phyloP scores from a whole-genome alignment of 30 jellyfish, hydroid and myxozoan genomes.

The Hydractinia echinata region DNA sequence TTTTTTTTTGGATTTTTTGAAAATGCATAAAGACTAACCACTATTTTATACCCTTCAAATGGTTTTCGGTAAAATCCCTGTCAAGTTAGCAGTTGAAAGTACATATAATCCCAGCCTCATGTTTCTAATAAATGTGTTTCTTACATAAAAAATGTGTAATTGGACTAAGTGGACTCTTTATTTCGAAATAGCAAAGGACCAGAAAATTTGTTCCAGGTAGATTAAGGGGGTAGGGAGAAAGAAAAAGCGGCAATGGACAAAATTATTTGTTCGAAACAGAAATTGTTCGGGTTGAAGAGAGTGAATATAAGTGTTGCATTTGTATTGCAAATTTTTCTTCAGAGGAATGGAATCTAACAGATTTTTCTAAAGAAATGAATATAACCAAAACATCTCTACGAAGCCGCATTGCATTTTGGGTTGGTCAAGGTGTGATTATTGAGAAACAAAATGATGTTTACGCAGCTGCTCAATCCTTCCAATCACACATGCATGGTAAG shows the following conservation, averaged over 20 bases:
- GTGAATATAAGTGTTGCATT: neutral
- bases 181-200: too few relatives aligned
- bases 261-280: neutral
- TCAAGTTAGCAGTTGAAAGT: too few relatives aligned
- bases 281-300: neutral
- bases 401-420: constrained; percentile 74
- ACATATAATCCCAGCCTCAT: too few relatives aligned
- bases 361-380: constrained; percentile 51
- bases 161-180: too few relatives aligned
- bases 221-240: too few relatives aligned
- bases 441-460: constrained; percentile 63
- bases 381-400: constrained; percentile 45
- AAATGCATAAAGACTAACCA: too few relatives aligned
- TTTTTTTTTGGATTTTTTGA: too few relatives aligned
- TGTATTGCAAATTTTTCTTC: neutral
- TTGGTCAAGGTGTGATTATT: constrained; percentile 74
- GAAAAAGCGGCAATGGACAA: neutral
- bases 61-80: too few relatives aligned
- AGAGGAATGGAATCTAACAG: constrained; percentile 69
- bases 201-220: too few relatives aligned
- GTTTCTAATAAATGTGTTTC: too few relatives aligned
- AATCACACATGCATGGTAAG: constrained; percentile 56
- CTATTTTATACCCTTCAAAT: too few relatives aligned
- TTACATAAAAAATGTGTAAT: too few relatives aligned
- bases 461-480: constrained; percentile 62